Percentiles rank a stretch among this genome's conserved stretches.
phyloP scores from a whole-genome alignment of 2,113 vertebrate genomes.

The Rhea pennata region DNA sequence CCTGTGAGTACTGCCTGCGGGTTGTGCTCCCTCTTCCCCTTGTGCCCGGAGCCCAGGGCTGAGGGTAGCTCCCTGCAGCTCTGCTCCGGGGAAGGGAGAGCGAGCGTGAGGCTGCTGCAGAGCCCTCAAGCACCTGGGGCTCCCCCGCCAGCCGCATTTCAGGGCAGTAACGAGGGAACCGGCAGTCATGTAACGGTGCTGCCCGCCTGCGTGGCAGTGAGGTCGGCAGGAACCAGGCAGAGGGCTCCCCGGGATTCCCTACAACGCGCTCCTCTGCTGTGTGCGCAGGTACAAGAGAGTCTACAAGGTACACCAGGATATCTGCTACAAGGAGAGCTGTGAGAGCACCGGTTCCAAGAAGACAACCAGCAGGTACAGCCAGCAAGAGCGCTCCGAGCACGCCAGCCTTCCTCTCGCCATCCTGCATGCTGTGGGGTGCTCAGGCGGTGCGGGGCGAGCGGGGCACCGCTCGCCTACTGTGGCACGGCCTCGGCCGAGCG shows the following conservation, averaged over 20 bases:
- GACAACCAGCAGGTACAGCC: slow-evolving; percentile 77
- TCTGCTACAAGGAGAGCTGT: slow-evolving; percentile 92
- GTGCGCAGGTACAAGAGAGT: slow-evolving; percentile 86
- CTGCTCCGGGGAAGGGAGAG: neutral
- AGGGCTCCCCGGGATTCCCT: neutral
- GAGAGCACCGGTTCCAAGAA: slow-evolving; percentile 73
- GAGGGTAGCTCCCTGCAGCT: neutral
- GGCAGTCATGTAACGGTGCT: neutral
- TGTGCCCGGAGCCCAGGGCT: neutral
- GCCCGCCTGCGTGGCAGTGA: fast-evolving
- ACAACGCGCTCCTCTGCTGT: neutral
- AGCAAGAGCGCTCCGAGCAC: fast-evolving
- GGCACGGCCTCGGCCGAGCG: too few species aligned
- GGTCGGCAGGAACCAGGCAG: neutral
- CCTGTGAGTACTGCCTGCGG: slow-evolving; percentile 76
- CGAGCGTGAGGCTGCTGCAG: neutral
- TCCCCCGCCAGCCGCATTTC: fast-evolving
- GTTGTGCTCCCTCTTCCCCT: slow-evolving; percentile 20
- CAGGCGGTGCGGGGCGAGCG: too few species aligned
- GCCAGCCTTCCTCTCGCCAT: neutral
- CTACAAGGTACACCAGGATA: slow-evolving; percentile 89
- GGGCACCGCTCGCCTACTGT: too few species aligned
- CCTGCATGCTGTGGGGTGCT: fast-evolving
- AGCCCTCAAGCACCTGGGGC: neutral
- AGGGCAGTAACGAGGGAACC: neutral